Percentiles rank a stretch among this genome's conserved stretches.
These are phyloP conservation scores for Dicrostonyx torquatus DNA, from an alignment of 2,797 vertebrate genomes.

Conservation along the genomic window DNA sequence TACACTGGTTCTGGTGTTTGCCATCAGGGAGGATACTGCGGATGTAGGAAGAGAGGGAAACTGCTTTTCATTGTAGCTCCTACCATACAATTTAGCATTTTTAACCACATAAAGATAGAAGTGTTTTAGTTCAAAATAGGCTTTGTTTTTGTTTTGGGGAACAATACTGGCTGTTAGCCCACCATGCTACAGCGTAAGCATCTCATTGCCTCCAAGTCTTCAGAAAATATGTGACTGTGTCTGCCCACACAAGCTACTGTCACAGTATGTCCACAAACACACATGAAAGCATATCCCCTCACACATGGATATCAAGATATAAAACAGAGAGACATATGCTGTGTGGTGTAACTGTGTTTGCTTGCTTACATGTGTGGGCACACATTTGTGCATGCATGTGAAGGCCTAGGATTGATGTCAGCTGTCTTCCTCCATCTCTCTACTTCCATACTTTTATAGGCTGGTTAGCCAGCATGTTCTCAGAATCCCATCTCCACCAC, in stretches of 20 bases:
- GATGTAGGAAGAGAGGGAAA: not conserved
- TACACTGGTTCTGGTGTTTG: not conserved
- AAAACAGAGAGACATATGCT: not conserved
- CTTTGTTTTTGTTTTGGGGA: conserved; percentile 46
- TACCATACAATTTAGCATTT: conserved; percentile 3
- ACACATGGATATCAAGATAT: too few species aligned
- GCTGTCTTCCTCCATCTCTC: too few species aligned
- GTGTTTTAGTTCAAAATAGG: conserved; percentile 1
- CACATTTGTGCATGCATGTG: not conserved
- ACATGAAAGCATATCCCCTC: not conserved
- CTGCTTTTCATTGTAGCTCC: not conserved
- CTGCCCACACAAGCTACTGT: not conserved
- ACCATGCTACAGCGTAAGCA: not conserved
- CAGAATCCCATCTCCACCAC: not conserved
- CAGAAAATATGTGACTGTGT: not conserved
- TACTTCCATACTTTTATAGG: not conserved
- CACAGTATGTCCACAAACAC: not conserved
- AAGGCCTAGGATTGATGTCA: not conserved
- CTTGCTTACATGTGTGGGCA: not conserved
- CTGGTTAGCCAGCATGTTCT: not conserved
- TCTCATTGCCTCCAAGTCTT: not conserved
- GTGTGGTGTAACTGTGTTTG: not conserved
- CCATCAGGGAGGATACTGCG: not conserved
- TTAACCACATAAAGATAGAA: not conserved
- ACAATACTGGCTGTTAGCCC: not conserved